Base-by-base conservation (phyloP, 2,888 invertebrate species). In the Euplexia lucipara region DNA sequence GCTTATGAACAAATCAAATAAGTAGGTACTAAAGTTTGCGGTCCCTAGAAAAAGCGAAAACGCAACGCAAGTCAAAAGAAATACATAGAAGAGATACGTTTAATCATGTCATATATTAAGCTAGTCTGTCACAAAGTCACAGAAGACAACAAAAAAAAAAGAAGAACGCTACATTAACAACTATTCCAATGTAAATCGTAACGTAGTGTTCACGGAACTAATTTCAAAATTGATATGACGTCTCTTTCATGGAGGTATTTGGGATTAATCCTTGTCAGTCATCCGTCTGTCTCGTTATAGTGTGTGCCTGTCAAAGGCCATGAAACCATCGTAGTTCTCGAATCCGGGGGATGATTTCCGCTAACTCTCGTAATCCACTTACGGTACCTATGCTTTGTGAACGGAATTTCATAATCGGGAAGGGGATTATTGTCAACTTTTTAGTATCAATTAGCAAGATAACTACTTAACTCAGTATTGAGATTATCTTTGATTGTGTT, bases 251-350 rank as follows among this genome's bases (percentile, higher is more conserved):
- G n/a, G n/a, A n/a, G n/a, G n/a, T 22, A 16, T 57, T 62, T 20
- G 22, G 20, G n/a, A 49, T 70, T 59, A 44, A 60, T 37, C 32
- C 14, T 14, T 12, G 49, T 37, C 32, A 18, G 35, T 49, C 18
- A 44, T 44, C 20, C n/a, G n/a, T 22, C 8, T 18, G 37, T 20
- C 18, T 37, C 22, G 16, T 58, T 42, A 42, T 14, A 44, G n/a
- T 30, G 16, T 10, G 35, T 8, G 10, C 5, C 9, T 22, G 49
- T 39, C 49, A 67, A 60, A 67, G 20, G 44, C 44, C 16, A 70
- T 39, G 49, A 70, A 70, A 30, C 49, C 67, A 60, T 60, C n/a
- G 14, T 16, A 45, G 37, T 39, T 60, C 49, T 34, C 44, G 14
- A 16, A 30, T 69, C 18, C 49, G 16, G 6, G 3, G 16, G 4